Percentiles rank a stretch among this genome's conserved stretches.
phyloP scores from a whole-genome alignment of 2,888 invertebrate species.

The Agonum fuliginosum region DNA sequence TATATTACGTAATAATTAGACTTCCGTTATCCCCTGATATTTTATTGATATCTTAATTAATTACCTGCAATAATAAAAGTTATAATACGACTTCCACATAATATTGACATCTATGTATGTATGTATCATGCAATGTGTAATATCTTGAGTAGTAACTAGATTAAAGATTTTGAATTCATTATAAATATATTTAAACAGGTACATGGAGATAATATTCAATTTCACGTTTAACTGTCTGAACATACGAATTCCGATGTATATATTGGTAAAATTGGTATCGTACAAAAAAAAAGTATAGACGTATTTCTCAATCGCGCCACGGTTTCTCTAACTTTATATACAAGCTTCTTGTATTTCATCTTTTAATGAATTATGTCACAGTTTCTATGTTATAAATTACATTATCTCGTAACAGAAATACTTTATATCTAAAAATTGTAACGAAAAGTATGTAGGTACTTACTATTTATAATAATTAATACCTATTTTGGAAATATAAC shows the following conservation, averaged over 20 bases:
- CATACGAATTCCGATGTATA: conserved; percentile 44
- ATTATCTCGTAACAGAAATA: conserved; percentile 39
- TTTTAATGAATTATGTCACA: conserved; percentile 24
- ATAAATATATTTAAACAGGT: conserved; percentile 46
- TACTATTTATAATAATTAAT: conserved; percentile 23
- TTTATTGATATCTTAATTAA: conserved; percentile 40
- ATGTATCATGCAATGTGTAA: conserved; percentile 43
- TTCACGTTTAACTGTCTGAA: conserved; percentile 46
- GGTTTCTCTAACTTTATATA: conserved; percentile 32
- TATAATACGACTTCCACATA: conserved; percentile 39
- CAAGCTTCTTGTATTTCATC: conserved; percentile 30
- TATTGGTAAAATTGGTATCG: conserved; percentile 26
- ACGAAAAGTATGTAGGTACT: conserved; percentile 25
- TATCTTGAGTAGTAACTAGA: conserved; percentile 45
- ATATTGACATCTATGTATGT: conserved; percentile 47
- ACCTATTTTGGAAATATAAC: conserved; percentile 28
- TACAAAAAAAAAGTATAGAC: conserved; percentile 39
- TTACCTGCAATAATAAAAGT: conserved; percentile 50
- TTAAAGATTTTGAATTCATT: conserved; percentile 44
- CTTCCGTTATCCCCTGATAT: conserved; percentile 42
- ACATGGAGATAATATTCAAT: conserved; percentile 47
- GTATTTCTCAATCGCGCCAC: conserved; percentile 35
- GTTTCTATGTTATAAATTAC: conserved; percentile 44
- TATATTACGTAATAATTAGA: conserved; percentile 39
- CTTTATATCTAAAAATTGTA: conserved; percentile 19